Conservation (phyloP, 2,113 vertebrate species). For the Scomber japonicus region DNA sequence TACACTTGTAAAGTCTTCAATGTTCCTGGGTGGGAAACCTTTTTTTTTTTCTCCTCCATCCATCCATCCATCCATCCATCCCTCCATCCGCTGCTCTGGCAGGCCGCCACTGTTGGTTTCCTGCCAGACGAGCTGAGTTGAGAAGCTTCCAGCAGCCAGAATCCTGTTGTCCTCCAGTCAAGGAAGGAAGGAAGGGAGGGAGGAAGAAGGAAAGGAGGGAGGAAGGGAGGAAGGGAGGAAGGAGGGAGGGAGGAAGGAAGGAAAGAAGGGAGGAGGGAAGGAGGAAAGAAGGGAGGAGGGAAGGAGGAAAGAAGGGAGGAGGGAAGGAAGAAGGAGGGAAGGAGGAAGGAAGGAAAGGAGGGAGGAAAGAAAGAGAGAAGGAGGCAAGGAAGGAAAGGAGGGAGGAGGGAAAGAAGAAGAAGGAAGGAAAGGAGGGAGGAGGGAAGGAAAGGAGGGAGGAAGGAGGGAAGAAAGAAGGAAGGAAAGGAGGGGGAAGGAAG, state of each 20-base stretch:
- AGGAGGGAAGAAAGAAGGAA: no score
- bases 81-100: slow-evolving; percentile 32
- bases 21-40: not conserved
- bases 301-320: no score
- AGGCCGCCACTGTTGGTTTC: slow-evolving; percentile 14
- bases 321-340: fast-evolving
- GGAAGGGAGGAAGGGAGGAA: fast-evolving
- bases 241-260: no score
- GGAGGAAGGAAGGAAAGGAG: fast-evolving
- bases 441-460: no score
- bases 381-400: fast-evolving
- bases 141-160: not conserved
- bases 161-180: not conserved
- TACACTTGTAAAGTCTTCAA: not conserved
- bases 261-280: fast-evolving
- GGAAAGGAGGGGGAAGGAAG: fast-evolving
- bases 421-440: no score
- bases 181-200: no score
- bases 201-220: no score
- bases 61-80: no score
- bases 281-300: fast-evolving
- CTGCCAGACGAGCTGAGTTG: not conserved
- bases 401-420: fast-evolving
- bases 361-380: fast-evolving
- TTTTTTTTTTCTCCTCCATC: no score